A percentile compares a stretch with the other conserved stretches of the same genome.
phyloP scores from a whole-genome alignment of 2,113 vertebrate genomes.

The Phrynosoma blainvillii region DNA sequence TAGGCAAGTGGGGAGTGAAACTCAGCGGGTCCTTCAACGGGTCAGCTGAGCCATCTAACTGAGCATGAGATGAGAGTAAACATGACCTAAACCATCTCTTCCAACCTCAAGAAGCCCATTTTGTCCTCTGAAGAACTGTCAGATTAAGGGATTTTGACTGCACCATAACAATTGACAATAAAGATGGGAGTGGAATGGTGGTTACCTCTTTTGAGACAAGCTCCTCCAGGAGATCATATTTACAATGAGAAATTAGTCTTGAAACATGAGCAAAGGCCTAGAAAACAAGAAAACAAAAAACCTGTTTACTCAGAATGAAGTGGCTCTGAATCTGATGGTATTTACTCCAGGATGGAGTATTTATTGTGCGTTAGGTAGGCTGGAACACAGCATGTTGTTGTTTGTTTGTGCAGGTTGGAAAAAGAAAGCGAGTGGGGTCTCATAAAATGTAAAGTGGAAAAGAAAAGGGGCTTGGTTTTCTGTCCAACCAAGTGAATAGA shows the following conservation, averaged over 20 bases:
- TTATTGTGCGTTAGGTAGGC: no score
- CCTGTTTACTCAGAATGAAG: neutral
- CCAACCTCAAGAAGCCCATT: neutral
- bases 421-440: neutral
- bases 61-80: neutral
- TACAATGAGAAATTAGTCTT: conserved; percentile 84
- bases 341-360: neutral
- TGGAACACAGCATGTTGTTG: neutral
- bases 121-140: neutral
- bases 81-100: neutral
- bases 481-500: neutral
- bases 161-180: neutral
- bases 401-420: neutral
- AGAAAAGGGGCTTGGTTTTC: neutral
- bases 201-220: conserved; percentile 92
- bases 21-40: no score
- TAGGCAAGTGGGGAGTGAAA: no score
- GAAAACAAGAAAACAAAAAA: conserved; percentile 35
- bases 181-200: neutral
- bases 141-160: neutral
- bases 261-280: conserved; percentile 95
- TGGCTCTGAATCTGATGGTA: neutral
- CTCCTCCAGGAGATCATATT: conserved; percentile 88
- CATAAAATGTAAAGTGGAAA: neutral
- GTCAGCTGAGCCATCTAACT: neutral